A percentile compares a stretch with the other conserved stretches of the same genome.
Conservation (phyloP, 2,888 invertebrate genomes). For the Dryococelus australis region DNA sequence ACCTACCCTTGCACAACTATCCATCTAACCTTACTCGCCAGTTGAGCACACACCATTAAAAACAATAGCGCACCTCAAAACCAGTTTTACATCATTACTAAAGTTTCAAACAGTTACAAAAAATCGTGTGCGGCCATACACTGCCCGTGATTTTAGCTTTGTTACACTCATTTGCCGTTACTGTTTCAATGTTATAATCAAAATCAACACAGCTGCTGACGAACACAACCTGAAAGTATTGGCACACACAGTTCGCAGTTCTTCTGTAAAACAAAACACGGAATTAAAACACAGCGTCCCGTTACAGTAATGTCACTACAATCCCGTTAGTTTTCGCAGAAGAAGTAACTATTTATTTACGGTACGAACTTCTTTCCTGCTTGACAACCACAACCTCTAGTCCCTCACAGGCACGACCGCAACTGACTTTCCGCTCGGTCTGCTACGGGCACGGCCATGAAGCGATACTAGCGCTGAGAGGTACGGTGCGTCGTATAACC, state of each 20-base stretch:
- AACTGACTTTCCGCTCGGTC: not conserved
- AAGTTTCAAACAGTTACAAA: not conserved
- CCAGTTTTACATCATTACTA: not conserved
- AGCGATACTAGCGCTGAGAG: not conserved
- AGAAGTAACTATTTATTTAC: not conserved
- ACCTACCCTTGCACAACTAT: not conserved
- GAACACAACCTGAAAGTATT: not conserved
- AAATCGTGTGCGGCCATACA: not conserved
- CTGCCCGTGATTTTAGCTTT: not conserved
- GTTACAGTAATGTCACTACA: not conserved
- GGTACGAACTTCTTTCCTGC: not conserved
- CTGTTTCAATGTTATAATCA: not conserved
- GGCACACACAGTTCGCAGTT: not conserved
- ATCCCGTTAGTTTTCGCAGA: not conserved
- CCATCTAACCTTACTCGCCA: not conserved
- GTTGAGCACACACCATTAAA: not conserved
- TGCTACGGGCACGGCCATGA: not conserved
- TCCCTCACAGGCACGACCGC: not conserved
- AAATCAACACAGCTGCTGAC: not conserved
- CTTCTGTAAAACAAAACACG: not conserved
- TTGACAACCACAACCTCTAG: not conserved
- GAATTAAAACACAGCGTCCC: not conserved
- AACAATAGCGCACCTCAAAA: not conserved
- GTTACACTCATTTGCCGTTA: not conserved
- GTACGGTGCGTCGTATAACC: not conserved